Conservation (phyloP, 2,113 vertebrate species). For the Brachyistius frenatus region DNA sequence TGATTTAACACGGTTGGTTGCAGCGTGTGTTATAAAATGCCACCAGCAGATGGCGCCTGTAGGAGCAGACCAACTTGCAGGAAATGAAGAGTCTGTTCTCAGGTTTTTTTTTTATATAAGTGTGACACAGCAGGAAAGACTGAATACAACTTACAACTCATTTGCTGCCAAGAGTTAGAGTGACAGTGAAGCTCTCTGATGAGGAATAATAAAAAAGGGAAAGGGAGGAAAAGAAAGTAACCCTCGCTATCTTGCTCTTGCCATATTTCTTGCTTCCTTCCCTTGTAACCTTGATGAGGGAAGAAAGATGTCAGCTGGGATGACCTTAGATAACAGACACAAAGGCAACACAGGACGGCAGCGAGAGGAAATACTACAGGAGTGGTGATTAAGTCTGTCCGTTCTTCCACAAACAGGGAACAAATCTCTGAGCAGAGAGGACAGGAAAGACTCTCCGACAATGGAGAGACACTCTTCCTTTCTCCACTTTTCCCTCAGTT, state of each 20-base stretch:
- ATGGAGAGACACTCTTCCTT: conserved; percentile 22
- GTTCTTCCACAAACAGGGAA: conserved; percentile 1
- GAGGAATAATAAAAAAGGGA: neutral
- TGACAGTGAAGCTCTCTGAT: neutral
- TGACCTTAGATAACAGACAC: conserved; percentile 27
- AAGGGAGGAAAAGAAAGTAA: conserved; percentile 2
- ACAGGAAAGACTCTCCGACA: conserved; percentile 53
- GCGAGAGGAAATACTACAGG: conserved; percentile 42
- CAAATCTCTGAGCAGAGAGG: conserved; percentile 1
- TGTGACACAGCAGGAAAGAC: neutral
- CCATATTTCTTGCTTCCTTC: neutral
- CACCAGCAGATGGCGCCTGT: conserved; percentile 48
- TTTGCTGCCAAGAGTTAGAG: neutral
- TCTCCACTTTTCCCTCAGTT: conserved; percentile 21
- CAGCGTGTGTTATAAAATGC: neutral
- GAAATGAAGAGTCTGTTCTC: neutral
- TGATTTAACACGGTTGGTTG: neutral
- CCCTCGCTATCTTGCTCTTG: neutral
- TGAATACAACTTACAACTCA: neutral
- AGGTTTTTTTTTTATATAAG: neutral
- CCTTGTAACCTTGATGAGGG: neutral
- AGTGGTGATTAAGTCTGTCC: conserved; percentile 33
- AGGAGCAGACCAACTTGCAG: neutral
- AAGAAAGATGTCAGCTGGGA: neutral
- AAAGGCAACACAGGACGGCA: conserved; percentile 4